Evolutionary conservation across 2,888 invertebrate species (phyloP), one percentile per base, ranked within the genome.

Genomic region (Drosophila borealis): DNA sequence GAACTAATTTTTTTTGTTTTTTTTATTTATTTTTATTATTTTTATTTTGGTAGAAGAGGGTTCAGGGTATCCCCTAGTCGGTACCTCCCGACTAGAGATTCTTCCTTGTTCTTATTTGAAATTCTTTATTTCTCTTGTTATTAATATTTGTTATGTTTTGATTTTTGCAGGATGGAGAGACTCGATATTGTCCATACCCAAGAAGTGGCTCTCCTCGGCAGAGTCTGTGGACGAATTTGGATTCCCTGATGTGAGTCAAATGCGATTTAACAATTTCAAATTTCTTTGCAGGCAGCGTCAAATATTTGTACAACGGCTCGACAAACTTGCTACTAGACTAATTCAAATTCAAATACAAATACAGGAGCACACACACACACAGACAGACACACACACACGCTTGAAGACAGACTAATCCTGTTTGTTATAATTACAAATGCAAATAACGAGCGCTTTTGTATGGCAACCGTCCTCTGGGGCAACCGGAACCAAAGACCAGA

Each of bases 91-190:
- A 29, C 29, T 29, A 8, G 29, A 8, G 8, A 6, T 2, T 6
- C 25, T 29, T 25, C 1, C 25, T 5, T 29, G 8, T 1, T 8
- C 6, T 8, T 29, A 8, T 29, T 29, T 29, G 2, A 2, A 29
- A 8, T 29, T 29, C 29, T 8, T 2, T 8, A 8, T 25, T 5
- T 25, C 5, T 5, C 25, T 39, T 14, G 37, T 37, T n/a, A 37
- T 37, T 39, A 48, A 21, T 25, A 19, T 46, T 29, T 5, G n/a
- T 17, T 45, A 55, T 34, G 64, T 46, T 72, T 46, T 11, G 65
- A 81, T 85, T 73, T 61, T 94, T 93, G 17, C 93, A 96, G 96
- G 95, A 95, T 96, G 96, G 96, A 94, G 94, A 89, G 95, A 95
- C 83, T 95, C 96, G 17, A 93, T 96, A 83, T 92, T 96, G 78